phyloP scores from a whole-genome alignment of 2,797 vertebrate genomes.

The Emydoidea blandingii region DNA sequence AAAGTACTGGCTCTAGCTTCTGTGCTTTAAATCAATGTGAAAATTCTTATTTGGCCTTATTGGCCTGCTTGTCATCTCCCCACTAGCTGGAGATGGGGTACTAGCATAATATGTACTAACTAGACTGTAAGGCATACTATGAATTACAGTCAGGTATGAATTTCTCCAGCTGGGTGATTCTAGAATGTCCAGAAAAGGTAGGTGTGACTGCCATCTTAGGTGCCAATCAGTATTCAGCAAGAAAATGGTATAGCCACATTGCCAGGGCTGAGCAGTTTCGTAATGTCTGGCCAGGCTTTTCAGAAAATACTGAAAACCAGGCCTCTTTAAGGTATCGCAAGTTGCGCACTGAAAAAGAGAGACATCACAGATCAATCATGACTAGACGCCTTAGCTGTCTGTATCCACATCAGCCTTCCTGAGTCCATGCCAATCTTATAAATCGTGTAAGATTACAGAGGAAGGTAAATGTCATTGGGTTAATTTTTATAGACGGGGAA shows the following conservation, averaged over 20 bases:
- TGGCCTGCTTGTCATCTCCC: conserved; percentile 54
- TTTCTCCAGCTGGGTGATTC: neutral
- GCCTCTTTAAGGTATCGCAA: neutral
- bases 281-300: neutral
- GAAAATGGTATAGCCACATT: neutral
- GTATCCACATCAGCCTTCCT: neutral
- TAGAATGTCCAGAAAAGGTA: neutral
- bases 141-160: conserved; percentile 20
- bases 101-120: conserved; percentile 3
- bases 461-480: fast-evolving
- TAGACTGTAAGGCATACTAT: neutral
- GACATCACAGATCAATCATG: neutral
- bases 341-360: neutral
- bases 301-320: neutral
- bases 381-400: neutral
- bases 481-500: neutral
- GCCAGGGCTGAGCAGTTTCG: neutral
- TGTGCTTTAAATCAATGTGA: conserved; percentile 80
- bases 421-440: neutral
- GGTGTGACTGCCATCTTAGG: neutral
- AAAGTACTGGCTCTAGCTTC: conserved; percentile 77
- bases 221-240: neutral
- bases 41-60: conserved; percentile 53
- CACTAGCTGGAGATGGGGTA: conserved; percentile 28
- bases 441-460: fast-evolving